A percentile compares a stretch with the other conserved stretches of the same genome.
These are phyloP conservation scores for Carduelis carduelis DNA, from an alignment of 2,797 vertebrate genomes.

Conservation along the genomic window DNA sequence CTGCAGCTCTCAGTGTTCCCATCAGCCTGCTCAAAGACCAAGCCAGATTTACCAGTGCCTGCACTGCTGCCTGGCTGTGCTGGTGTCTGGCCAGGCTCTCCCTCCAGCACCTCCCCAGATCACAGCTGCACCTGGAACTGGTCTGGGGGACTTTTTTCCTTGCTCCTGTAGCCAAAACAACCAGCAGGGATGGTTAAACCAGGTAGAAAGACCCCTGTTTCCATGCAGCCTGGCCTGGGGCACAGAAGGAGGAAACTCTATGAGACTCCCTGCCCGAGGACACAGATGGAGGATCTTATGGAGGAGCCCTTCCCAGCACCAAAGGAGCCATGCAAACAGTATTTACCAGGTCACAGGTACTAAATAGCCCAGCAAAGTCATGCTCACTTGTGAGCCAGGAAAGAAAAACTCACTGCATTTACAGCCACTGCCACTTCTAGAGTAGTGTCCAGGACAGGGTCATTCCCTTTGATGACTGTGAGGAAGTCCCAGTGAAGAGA, in stretches of 20 bases:
- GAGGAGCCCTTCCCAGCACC: neutral
- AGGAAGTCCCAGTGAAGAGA: neutral
- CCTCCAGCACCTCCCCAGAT: neutral
- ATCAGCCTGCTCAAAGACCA: neutral
- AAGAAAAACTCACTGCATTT: neutral
- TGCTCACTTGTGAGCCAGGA: neutral
- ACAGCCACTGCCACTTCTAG: neutral
- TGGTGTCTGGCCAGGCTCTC: neutral
- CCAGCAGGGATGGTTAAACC: neutral
- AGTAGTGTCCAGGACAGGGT: neutral
- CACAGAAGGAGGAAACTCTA: neutral
- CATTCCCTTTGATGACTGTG: neutral
- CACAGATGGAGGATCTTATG: neutral
- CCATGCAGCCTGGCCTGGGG: accelerated
- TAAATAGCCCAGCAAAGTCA: neutral
- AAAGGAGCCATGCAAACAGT: neutral
- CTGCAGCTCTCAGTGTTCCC: neutral
- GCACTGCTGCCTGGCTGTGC: accelerated
- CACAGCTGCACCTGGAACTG: neutral
- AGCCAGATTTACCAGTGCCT: neutral
- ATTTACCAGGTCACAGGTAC: neutral
- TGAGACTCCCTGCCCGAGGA: accelerated
- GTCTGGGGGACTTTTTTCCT: neutral
- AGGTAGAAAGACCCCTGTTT: neutral
- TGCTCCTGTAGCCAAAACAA: neutral